Conservation (phyloP, 2,113 vertebrate species). For the Physeter macrocephalus region DNA sequence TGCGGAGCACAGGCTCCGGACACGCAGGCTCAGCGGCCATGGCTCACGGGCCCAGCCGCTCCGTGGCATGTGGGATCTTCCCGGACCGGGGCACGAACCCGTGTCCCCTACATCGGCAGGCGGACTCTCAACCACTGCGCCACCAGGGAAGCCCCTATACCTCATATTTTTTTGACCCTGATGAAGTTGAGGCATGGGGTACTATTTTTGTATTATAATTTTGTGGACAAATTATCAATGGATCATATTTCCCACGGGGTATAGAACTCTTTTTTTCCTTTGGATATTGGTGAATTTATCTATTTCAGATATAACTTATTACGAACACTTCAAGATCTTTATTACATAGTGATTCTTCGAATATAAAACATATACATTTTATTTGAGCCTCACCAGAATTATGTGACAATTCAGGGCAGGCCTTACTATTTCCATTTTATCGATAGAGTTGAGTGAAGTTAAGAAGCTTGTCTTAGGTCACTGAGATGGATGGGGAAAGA, state of each 20-base stretch:
- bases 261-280: background rate
- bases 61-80: no score
- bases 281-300: background rate
- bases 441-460: background rate
- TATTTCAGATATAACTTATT: background rate
- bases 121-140: no score
- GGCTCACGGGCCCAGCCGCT: no score
- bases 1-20: no score
- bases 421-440: background rate
- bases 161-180: background rate
- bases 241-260: background rate
- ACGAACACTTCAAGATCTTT: background rate
- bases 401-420: background rate
- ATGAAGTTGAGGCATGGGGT: background rate
- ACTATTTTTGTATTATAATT: background rate
- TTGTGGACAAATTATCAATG: background rate
- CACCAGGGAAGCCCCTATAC: no score
- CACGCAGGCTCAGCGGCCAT: no score
- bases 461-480: background rate
- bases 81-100: no score
- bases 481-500: background rate
- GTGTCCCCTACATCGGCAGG: no score
- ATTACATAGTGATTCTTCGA: background rate
- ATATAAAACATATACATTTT: background rate
- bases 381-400: background rate